Evolutionary conservation across 2,888 invertebrate species (phyloP), one percentile per base, ranked within the genome.

Genomic region (Polylopha cassiicola): DNA sequence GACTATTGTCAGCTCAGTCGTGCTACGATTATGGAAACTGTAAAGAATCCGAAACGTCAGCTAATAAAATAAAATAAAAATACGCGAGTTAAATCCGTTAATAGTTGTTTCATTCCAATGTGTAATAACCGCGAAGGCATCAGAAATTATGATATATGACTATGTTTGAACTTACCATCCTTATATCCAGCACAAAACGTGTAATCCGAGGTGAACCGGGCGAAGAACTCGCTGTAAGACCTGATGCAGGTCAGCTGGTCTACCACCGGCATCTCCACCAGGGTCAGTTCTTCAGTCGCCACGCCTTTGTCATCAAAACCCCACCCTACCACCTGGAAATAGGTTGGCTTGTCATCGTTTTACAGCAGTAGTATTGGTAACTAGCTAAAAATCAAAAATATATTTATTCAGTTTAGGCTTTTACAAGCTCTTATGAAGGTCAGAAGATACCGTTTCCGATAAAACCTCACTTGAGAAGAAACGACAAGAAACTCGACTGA

Each of bases 221-320:
- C 85, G 61, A 87, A 89, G 75, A 89, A 89, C 32, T 88, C 87
- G 48, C 87, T 87, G 64, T 87, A 87, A 0, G 89, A 89, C 42
- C 88, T 71, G 49, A 89, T 80, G 63, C 90, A 90, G 4, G 87
- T 87, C 57, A 87, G 85, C 45, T 87, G 87, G 46, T 87, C 81
- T 0, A 89, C 88, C 4, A 89, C 77, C 0, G 89, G 89, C 89
- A 90, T 89, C 46, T 86, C 81, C 0, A 88, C 87, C 41, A 88
- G 72, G 9, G 81, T 86, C 22, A 90, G 60, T 44, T 88, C 87
- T 48, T 89, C 88, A 0, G 88, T 87, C 0, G 89, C 84, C 13
- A 78, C 79, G 4, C 88, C 88, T 1, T 78, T 86, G 49, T 88
- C 87, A 53, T 89, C 89, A 56, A 87, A 89, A 23, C 89, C 86